Percentiles rank a stretch among this genome's conserved stretches.
phyloP scores from a whole-genome alignment of 2,888 invertebrate species.

The Plebejus anna region DNA sequence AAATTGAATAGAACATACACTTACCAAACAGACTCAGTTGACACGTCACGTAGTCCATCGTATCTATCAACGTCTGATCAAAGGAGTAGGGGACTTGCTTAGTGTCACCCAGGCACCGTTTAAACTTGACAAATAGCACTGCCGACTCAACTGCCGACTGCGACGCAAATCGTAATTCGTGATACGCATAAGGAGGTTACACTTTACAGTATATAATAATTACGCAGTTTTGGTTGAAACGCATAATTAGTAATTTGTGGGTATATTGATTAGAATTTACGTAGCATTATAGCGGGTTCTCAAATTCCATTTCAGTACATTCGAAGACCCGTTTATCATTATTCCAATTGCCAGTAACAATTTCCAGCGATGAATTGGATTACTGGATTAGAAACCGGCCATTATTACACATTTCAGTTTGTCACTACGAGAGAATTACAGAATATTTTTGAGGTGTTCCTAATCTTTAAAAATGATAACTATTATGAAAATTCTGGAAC shows the following conservation, averaged over 20 bases:
- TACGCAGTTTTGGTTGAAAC: neutral
- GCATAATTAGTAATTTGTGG: neutral
- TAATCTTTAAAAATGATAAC: too few species aligned
- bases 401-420: too few species aligned
- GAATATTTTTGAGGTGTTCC: too few species aligned
- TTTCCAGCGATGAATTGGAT: too few species aligned
- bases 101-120: slow-evolving; percentile 1
- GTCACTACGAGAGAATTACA: too few species aligned
- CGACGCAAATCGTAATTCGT: neutral
- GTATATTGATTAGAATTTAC: neutral
- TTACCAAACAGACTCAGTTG: neutral
- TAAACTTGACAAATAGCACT: slow-evolving; percentile 7
- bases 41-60: neutral
- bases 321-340: too few species aligned
- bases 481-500: too few species aligned
- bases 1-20: neutral
- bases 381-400: too few species aligned
- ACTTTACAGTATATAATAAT: neutral
- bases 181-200: neutral
- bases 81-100: slow-evolving; percentile 8
- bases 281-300: too few species aligned
- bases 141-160: too few species aligned
- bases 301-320: too few species aligned
- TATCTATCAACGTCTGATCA: slow-evolving; percentile 19
- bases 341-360: too few species aligned